Conservation (phyloP, 2,113 vertebrate species). For the Laticauda laticaudata region DNA sequence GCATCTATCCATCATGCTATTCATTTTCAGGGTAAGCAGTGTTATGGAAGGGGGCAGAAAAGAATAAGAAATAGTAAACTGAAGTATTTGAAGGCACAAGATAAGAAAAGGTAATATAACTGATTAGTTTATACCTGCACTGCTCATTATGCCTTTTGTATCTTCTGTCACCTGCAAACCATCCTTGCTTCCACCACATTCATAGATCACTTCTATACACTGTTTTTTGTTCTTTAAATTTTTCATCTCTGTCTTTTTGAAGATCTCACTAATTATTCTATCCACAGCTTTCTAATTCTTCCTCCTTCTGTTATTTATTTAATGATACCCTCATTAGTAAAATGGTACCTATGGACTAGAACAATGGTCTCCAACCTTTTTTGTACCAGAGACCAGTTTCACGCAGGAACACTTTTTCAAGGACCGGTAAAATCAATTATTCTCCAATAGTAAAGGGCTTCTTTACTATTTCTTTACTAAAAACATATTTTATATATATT, state of each 20-base stretch:
- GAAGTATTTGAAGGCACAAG: background rate
- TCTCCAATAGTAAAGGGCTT: too few relatives aligned
- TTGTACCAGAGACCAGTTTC: too few relatives aligned
- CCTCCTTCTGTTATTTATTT: background rate
- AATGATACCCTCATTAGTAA: background rate
- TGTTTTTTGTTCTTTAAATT: background rate
- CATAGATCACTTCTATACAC: background rate
- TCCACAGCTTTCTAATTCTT: background rate
- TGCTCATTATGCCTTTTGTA: background rate
- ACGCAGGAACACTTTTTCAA: too few relatives aligned
- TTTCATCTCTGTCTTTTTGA: background rate
- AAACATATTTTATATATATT: too few relatives aligned
- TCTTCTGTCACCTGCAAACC: background rate
- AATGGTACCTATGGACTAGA: background rate
- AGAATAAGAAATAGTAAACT: background rate
- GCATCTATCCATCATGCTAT: background rate
- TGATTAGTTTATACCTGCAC: background rate
- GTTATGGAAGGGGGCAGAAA: background rate
- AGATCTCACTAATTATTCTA: background rate
- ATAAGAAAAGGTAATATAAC: background rate
- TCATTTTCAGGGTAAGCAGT: background rate
- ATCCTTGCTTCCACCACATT: background rate
- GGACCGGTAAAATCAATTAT: too few relatives aligned
- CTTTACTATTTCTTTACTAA: too few relatives aligned
- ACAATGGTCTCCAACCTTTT: too few relatives aligned